Base-by-base conservation (phyloP, 2,797 vertebrate genomes). In the Channallabes apus region DNA sequence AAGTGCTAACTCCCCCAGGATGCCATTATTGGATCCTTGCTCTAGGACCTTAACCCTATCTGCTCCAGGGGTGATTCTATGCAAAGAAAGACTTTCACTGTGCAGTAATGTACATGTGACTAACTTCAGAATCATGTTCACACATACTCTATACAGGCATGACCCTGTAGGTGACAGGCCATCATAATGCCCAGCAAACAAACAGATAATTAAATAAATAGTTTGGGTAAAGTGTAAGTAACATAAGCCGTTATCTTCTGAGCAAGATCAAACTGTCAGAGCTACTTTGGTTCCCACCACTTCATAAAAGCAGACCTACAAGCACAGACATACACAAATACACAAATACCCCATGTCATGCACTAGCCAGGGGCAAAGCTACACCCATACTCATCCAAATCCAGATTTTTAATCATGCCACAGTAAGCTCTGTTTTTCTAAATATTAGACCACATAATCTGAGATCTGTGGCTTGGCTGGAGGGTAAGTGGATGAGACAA, bases 371-470 rank as follows among this genome's bases (percentile, higher is more conserved):
- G 29, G 83, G 87, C 72, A 85, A 69, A 54, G 59, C 68, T 61
- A 62, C 71, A 90, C 93, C 92, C 92, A 94, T 76, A 83, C 65
- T 68, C 85, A 86, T 76, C 83, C 84, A 85, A 82, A 69, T 75
- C 86, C 93, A 24, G 91, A 86, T 92, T 93, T 94, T 92, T 86
- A 92, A 88, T 88, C 88, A 88, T 86, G 75, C 61, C 3, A 82
- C 71, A 69, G 82, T 85, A 62, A 84, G 68, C 82, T 88, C 79
- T 82, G 83, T 88, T 91, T 54, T 75, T 84, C 91, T 91, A 90
- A 93, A 94, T 92, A 92, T 89, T 89, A 91, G 90, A 88, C 38
- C n/a, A 32, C 29, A 81, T 90, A 91, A 90, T 91, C 89, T 85
- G 85, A 88, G 87, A 89, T 88, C 88, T 89, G 88, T 86, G 83